Evolutionary conservation across 2,113 vertebrate species (phyloP).

Genomic region (Chloebia gouldiae): DNA sequence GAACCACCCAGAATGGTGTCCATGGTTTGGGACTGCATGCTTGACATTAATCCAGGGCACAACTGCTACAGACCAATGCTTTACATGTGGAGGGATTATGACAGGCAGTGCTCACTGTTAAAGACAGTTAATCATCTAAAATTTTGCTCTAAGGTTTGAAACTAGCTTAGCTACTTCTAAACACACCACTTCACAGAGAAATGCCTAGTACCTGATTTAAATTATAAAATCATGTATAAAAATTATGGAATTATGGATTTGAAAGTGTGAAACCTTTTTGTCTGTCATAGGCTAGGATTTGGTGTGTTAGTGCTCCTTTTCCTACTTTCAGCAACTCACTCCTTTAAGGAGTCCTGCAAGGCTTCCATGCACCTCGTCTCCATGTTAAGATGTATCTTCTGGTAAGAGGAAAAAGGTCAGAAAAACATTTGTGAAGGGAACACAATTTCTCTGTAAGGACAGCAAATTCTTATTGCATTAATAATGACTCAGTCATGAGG

Average conservation of each 20-base stretch:
- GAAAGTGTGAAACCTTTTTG: not conserved
- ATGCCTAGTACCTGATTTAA: not conserved
- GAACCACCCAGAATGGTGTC: rapidly evolving
- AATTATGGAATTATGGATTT: not conserved
- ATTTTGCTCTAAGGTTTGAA: not conserved
- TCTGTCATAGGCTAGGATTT: not conserved
- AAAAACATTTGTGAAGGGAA: not conserved
- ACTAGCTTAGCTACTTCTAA: not conserved
- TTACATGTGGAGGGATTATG: not conserved
- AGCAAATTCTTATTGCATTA: not conserved
- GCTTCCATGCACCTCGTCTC: not conserved
- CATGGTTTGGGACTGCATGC: not conserved
- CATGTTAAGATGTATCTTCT: not conserved
- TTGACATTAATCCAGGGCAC: not conserved
- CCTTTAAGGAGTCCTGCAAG: not conserved
- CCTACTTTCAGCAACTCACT: not conserved
- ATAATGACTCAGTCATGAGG: not conserved
- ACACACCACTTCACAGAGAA: not conserved
- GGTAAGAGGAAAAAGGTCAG: not conserved
- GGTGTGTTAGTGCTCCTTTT: not conserved
- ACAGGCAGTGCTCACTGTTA: not conserved
- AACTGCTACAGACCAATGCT: rapidly evolving
- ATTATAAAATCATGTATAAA: not conserved
- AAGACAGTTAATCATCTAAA: not conserved
- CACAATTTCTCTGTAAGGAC: not conserved